phyloP scores from a whole-genome alignment of 2,113 vertebrate species.

The Lethenteron reissneri region DNA sequence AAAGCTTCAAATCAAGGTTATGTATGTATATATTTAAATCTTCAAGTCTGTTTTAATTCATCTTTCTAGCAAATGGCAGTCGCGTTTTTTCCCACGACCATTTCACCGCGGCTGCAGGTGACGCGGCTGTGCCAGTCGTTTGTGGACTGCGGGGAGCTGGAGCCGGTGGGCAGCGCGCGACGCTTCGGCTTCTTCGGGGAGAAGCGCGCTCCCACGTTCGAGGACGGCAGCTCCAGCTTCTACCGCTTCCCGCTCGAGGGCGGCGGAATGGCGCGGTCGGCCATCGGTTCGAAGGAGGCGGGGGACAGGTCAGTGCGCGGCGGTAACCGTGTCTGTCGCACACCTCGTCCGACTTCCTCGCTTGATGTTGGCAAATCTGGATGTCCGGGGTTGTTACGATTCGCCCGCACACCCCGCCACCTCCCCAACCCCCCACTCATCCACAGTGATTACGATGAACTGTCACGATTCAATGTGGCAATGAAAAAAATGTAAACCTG shows the following conservation, averaged over 20 bases:
- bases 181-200: slow-evolving; percentile 24
- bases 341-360: slow-evolving; percentile 1
- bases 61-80: not conserved
- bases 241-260: slow-evolving; percentile 37
- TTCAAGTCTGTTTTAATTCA: not conserved
- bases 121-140: slow-evolving; percentile 42
- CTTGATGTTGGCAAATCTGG: not conserved
- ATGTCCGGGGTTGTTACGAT: not conserved
- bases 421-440: not conserved
- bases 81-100: not conserved
- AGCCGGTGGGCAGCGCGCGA: slow-evolving; percentile 30
- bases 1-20: not conserved
- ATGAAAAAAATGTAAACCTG: no score
- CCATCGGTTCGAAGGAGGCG: not conserved
- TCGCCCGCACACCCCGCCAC: not conserved
- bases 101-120: slow-evolving; percentile 28
- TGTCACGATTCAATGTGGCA: no score
- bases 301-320: not conserved
- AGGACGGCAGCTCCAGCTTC: slow-evolving; percentile 38
- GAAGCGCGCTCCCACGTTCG: slow-evolving; percentile 35
- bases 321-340: not conserved
- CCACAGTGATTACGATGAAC: not conserved
- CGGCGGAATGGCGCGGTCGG: slow-evolving; percentile 24
- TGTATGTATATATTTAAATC: not conserved
- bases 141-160: slow-evolving; percentile 55